Percentiles rank a stretch among this genome's conserved stretches.
Conservation (phyloP, 2,888 invertebrate species). For the Orchesellides sinensis region DNA sequence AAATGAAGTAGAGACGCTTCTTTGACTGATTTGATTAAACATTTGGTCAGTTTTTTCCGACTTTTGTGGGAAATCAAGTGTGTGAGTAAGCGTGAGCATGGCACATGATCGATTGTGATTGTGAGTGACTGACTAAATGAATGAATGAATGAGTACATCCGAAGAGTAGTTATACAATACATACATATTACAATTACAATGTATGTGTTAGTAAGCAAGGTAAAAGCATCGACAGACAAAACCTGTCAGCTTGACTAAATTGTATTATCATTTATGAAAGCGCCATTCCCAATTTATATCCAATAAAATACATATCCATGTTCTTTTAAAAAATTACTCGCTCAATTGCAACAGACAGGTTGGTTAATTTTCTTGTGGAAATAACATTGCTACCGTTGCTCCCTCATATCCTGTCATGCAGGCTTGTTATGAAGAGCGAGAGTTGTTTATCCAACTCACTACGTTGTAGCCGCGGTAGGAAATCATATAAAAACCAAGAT, state of each 20-base stretch:
- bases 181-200: no score
- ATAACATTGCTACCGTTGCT: constrained; percentile 15
- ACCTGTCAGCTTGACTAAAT: constrained; percentile 63
- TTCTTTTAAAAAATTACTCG: constrained; percentile 51
- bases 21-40: constrained; percentile 58
- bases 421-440: no score
- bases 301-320: constrained; percentile 52
- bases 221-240: constrained; percentile 48
- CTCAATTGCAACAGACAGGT: constrained; percentile 49
- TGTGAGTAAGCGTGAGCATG: constrained; percentile 43
- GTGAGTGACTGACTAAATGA: constrained; percentile 11
- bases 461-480: no score
- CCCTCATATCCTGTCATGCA: neutral
- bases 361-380: constrained; percentile 54
- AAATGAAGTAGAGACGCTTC: constrained; percentile 63
- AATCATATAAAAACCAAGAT: no score
- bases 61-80: constrained; percentile 45
- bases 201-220: neutral
- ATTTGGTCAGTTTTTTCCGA: constrained; percentile 57
- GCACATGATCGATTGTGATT: constrained; percentile 49
- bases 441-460: no score
- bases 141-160: constrained; percentile 24
- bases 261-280: constrained; percentile 62
- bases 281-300: constrained; percentile 57
- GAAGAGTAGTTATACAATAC: neutral